Evolutionary conservation across 2,113 vertebrate species (phyloP).

Genomic region (Antechinus stuartii): DNA sequence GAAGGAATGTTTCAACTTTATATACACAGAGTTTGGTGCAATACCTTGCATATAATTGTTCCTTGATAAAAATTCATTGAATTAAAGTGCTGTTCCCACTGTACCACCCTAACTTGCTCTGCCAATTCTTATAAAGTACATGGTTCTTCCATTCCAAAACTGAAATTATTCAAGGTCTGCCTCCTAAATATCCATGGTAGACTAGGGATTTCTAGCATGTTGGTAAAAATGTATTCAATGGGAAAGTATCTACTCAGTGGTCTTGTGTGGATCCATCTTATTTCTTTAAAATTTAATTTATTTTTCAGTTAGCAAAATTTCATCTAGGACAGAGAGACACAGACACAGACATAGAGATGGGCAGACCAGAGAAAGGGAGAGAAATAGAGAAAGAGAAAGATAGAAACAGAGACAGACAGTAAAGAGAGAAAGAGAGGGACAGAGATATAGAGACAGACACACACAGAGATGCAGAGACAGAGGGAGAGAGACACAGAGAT

Average conservation of each 20-base stretch:
- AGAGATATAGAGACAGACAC: too few species aligned
- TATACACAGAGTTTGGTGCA: not conserved
- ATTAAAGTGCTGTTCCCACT: not conserved
- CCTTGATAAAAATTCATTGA: not conserved
- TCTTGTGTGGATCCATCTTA: not conserved
- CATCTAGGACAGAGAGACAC: not conserved
- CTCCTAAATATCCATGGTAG: slow-evolving; percentile 56
- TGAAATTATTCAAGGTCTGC: slow-evolving; percentile 51
- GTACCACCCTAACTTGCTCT: too few species aligned
- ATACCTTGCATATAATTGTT: not conserved
- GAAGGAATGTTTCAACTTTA: not conserved
- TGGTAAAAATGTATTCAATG: not conserved
- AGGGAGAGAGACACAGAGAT: too few species aligned
- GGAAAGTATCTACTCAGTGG: not conserved
- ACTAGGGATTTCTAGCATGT: not conserved
- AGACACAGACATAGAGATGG: too few species aligned
- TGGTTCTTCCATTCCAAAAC: slow-evolving; percentile 69
- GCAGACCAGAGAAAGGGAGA: not conserved
- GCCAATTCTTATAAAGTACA: slow-evolving; percentile 63
- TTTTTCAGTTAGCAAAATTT: not conserved
- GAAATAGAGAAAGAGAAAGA: not conserved
- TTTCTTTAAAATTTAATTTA: not conserved
- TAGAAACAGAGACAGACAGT: too few species aligned
- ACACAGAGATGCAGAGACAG: too few species aligned
- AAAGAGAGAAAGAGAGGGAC: too few species aligned